Evolutionary conservation across 2,797 vertebrate genomes (phyloP), one percentile per base, ranked within the genome.

Genomic region (Molossus alvarezi): DNA sequence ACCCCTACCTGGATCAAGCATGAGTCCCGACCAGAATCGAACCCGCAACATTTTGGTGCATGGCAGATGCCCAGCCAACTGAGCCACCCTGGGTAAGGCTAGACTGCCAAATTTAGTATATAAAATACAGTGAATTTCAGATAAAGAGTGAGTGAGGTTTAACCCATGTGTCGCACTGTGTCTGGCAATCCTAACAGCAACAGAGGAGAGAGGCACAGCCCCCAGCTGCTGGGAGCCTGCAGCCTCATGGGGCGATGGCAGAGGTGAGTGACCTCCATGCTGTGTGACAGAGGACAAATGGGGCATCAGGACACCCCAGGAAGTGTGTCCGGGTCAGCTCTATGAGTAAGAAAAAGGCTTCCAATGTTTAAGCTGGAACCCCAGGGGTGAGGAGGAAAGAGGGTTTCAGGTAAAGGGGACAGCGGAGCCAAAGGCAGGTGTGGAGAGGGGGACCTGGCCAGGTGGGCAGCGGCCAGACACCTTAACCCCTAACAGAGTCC

Each of bases 401-500:
- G 15, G 45, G 14, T n/a, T 84, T 80, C 53, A 0, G 81, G 21
- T 25, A 23, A 60, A 45, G 76, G 18, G 17, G 37, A 45, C 45
- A 83, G 33, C 9, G 23, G 58, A 9, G 10, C 10, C 21, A 57
- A 8, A 58, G 67, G n/a, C 0, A 1, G 57, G 9, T 3, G 11
- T 62, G 57, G 23, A 58, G 21, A 33, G 25, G 67, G 13, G 0
- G 2, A 15, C 37, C 48, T 6, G 27, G 13, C 65, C 10, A 27
- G 60, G n/a, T 0, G 4, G 2, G 64, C 33, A 20, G 58, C 25
- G 45, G 37, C 62, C 45, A 2, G 80, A 17, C 41, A 3, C 0
- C 53, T 37, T 1, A 7, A 4, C 15, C 25, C n/a, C 33, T 1
- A 1, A 14, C 4, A 1, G 33, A 69, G 55, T 12, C 37, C 5